These are phyloP conservation scores for Dryococelus australis DNA, from an alignment of 2,888 invertebrate species.

Conservation along the genomic window DNA sequence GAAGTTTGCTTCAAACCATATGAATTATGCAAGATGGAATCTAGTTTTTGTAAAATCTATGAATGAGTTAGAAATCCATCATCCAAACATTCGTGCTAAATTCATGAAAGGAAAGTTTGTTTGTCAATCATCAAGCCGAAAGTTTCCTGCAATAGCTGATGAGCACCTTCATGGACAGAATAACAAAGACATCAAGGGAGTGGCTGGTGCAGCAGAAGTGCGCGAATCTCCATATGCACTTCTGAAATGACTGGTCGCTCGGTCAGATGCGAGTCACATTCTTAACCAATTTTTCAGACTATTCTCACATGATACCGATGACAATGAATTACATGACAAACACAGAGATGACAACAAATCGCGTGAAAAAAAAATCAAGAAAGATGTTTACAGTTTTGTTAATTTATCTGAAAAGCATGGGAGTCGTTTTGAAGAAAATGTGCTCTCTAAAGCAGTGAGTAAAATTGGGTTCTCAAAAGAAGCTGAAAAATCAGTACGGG, in stretches of 20 bases:
- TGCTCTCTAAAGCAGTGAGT: conserved; percentile 5
- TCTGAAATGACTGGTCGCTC: background rate
- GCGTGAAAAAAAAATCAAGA: background rate
- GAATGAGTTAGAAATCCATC: conserved; percentile 7
- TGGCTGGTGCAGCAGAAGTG: conserved; percentile 20
- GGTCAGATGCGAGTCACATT: conserved; percentile 5
- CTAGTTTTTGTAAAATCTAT: conserved; percentile 2
- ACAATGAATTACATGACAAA: background rate
- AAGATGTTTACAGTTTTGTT: background rate
- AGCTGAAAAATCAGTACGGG: conserved; percentile 18
- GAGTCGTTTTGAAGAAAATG: conserved; percentile 7
- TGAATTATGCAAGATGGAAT: background rate
- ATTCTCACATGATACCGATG: background rate
- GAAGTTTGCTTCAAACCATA: conserved; percentile 20
- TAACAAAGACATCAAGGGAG: conserved; percentile 24
- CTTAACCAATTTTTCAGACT: background rate
- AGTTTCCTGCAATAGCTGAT: conserved; percentile 26
- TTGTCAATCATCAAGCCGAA: background rate
- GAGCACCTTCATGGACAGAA: conserved; percentile 20
- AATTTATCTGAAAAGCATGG: background rate
- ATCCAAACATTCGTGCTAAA: background rate
- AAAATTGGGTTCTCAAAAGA: conserved; percentile 18
- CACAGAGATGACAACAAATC: background rate
- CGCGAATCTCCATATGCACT: conserved; percentile 18
- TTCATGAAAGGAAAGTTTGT: conserved; percentile 17